Base-by-base conservation (phyloP, 2,113 vertebrate genomes). In the Podocnemis expansa region DNA sequence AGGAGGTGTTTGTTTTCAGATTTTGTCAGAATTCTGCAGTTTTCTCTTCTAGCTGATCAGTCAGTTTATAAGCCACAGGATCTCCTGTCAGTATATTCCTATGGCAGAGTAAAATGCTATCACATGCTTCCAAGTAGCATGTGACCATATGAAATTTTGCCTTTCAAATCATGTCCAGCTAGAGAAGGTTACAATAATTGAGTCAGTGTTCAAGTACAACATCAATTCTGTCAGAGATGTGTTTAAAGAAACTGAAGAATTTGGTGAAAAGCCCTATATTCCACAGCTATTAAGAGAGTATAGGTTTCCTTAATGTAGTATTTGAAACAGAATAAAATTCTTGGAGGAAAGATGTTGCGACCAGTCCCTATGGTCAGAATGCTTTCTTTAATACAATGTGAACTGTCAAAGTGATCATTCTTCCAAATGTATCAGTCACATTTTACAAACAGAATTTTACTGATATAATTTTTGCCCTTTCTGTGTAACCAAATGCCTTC, bases 401-500 rank as follows among this genome's bases (percentile, higher is more conserved):
- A n/a, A 82, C 94, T 84, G 70, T 78, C 78, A 56, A 84, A 91
- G n/a, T 29, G 38, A 82, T 85, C 24, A 51, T 89, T 34, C 76
- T 89, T 93, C 85, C 49, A 91, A 88, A 0, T 80, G 63, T 29
- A 45, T 76, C 43, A 43, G 25, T 73, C n/a, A 1, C 27, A 63
- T 91, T 67, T 91, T 91, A 58, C 86, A 91, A 82, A 93, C 78
- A 56, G 85, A 83, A 80, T 89, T 78, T 45, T 96, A 91, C 93
- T 82, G 41, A n/a, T 85, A 80, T 80, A 90, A 90, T 63, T 43
- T 45, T 91, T 96, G 94, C 93, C 90, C 78, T 76, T 84, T 70
- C 41, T 84, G 9, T 70, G 63, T n/a, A 70, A 73, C 80, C 75
- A 10, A 93, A 67, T 2, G 5, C 63, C 92, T 95, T 84, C 82